Conservation (phyloP, 2,113 vertebrate species). For the Carassius auratus region DNA sequence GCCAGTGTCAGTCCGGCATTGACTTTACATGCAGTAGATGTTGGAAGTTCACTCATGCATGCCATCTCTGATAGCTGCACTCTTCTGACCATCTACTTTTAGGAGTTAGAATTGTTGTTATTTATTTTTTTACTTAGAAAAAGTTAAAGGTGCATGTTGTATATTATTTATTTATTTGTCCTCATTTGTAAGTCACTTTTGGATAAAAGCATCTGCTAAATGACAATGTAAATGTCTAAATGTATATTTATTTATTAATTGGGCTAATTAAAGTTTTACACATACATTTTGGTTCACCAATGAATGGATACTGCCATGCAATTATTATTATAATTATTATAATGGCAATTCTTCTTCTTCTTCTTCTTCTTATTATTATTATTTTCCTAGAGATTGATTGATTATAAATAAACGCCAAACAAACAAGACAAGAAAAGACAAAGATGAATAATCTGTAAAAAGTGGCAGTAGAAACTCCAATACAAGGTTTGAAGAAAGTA, state of each 20-base stretch:
- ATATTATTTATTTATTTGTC: no score
- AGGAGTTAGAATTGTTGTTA: not conserved
- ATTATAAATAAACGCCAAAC: not conserved
- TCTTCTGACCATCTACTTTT: not conserved
- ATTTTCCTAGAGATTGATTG: not conserved
- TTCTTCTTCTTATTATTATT: not conserved
- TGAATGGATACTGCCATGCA: no score
- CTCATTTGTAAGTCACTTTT: no score
- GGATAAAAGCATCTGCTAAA: no score
- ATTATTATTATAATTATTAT: no score
- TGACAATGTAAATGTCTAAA: no score
- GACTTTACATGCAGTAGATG: constrained; percentile 60
- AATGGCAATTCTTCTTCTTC: no score
- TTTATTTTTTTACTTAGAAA: not conserved
- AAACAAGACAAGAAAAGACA: not conserved
- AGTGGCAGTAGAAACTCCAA: not conserved
- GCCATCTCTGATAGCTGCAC: not conserved
- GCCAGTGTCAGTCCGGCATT: constrained; percentile 63
- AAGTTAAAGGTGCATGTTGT: no score
- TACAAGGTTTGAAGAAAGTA: not conserved
- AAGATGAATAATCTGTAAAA: not conserved
- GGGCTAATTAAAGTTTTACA: no score
- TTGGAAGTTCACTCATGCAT: constrained; percentile 17
- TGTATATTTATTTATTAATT: not conserved
- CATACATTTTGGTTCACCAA: no score